Conservation (phyloP, 2,797 vertebrate species). For the Microcaecilia unicolor region DNA sequence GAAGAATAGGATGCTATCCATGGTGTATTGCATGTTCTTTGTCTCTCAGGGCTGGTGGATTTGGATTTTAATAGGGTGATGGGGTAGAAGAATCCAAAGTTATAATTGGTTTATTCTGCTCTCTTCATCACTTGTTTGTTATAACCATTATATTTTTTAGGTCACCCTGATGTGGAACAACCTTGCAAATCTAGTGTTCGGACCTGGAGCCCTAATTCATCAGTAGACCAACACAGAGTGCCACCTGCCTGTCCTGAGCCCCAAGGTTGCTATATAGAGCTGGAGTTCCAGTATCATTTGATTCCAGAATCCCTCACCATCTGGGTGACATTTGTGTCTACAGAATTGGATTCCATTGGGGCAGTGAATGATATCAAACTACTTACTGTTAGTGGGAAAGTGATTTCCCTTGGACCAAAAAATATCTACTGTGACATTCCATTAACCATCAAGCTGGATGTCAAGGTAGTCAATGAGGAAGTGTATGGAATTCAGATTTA, state of each 20-base stretch:
- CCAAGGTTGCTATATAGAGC: constrained; percentile 90
- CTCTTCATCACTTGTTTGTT: neutral
- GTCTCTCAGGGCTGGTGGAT: too few relatives aligned
- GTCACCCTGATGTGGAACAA: constrained; percentile 93
- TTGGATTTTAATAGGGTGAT: too few relatives aligned
- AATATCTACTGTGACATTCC: constrained; percentile 89
- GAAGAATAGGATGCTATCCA: too few relatives aligned
- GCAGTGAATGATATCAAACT: constrained; percentile 87
- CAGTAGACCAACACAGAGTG: constrained; percentile 61
- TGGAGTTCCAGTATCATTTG: constrained; percentile 77
- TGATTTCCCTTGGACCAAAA: constrained; percentile 84
- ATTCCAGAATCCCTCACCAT: constrained; percentile 83
- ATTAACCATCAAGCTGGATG: constrained; percentile 77
- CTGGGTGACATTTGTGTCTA: constrained; percentile 91
- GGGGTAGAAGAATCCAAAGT: too few relatives aligned
- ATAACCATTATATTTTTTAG: constrained; percentile 29
- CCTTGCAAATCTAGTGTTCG: constrained; percentile 89
- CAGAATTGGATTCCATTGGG: constrained; percentile 77
- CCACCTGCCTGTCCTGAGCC: constrained; percentile 81
- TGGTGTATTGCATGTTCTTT: too few relatives aligned
- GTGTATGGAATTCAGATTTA: constrained; percentile 89
- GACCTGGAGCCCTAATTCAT: constrained; percentile 91
- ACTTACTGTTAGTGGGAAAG: constrained; percentile 73
- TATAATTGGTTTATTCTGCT: too few relatives aligned
- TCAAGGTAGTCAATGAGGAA: constrained; percentile 60